Conservation (phyloP, 2,888 invertebrate genomes). For the Linnaemya vulpina region DNA sequence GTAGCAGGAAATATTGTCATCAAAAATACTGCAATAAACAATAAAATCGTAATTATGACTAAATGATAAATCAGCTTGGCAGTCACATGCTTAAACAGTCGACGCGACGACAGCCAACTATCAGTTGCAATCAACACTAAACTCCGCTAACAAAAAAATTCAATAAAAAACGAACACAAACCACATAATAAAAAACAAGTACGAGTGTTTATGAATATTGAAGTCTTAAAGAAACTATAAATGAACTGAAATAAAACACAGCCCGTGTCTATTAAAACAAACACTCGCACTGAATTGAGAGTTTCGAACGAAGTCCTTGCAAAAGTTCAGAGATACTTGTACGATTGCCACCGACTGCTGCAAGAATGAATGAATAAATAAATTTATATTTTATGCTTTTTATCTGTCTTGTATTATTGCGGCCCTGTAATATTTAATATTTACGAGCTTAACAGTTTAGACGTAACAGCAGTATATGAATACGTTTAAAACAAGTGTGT, state of each 20-base stretch:
- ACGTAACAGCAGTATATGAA: conserved; percentile 29
- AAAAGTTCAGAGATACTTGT: neutral
- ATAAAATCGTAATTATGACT: conserved; percentile 49
- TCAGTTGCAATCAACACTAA: conserved; percentile 61
- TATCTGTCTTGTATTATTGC: conserved; percentile 50
- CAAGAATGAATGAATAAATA: conserved; percentile 14
- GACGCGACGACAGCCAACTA: conserved; percentile 50
- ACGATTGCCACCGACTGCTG: conserved; percentile 30
- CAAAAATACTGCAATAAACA: conserved; percentile 64
- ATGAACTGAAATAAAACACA: conserved; percentile 47
- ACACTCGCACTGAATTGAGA: neutral
- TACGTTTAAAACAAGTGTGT: conserved; percentile 56
- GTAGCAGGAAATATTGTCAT: conserved; percentile 3
- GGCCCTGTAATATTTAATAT: conserved; percentile 51
- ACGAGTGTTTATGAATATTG: neutral
- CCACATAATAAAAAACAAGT: conserved; percentile 64
- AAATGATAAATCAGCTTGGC: conserved; percentile 38
- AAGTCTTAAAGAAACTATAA: conserved; percentile 39
- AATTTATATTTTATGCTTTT: conserved; percentile 46
- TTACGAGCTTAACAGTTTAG: conserved; percentile 49
- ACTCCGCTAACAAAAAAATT: conserved; percentile 37
- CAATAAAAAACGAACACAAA: conserved; percentile 32
- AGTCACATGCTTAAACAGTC: conserved; percentile 11
- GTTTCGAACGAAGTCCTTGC: conserved; percentile 42
- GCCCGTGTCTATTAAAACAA: conserved; percentile 21